Conservation (phyloP, 2,797 vertebrate genomes). For the Trachops cirrhosus region DNA sequence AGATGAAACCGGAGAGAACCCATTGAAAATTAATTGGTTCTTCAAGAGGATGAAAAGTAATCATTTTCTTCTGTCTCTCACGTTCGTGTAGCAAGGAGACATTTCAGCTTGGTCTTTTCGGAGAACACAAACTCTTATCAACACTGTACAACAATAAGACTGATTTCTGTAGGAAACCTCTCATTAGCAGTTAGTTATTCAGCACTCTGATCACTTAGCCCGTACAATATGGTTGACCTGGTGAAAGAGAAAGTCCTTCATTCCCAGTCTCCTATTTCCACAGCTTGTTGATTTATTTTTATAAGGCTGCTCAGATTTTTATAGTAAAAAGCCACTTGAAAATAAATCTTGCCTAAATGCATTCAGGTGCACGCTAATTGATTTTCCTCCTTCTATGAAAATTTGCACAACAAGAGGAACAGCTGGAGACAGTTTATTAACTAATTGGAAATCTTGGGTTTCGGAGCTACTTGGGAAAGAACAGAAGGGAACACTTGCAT, state of each 20-base stretch:
- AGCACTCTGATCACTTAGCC: neutral
- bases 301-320: constrained; percentile 60
- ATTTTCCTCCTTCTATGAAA: constrained; percentile 44
- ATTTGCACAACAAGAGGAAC: constrained; percentile 43
- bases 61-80: neutral
- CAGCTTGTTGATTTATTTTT: constrained; percentile 46
- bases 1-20: neutral
- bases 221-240: neutral
- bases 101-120: neutral
- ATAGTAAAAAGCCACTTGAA: constrained; percentile 47
- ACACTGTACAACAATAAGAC: neutral
- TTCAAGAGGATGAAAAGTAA: neutral
- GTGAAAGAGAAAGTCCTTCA: constrained; percentile 10
- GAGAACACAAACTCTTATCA: neutral
- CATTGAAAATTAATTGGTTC: neutral
- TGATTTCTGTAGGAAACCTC: neutral
- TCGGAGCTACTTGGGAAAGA: constrained; percentile 10
- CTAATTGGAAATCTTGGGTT: constrained; percentile 43
- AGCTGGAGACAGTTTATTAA: constrained; percentile 54
- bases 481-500: neutral
- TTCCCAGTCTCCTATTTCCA: neutral
- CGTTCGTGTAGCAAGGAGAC: neutral
- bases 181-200: neutral
- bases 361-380: constrained; percentile 60
- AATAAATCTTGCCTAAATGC: constrained; percentile 37